These are phyloP conservation scores for Thermophis baileyi DNA, from an alignment of 2,113 vertebrate species.

Conservation along the genomic window DNA sequence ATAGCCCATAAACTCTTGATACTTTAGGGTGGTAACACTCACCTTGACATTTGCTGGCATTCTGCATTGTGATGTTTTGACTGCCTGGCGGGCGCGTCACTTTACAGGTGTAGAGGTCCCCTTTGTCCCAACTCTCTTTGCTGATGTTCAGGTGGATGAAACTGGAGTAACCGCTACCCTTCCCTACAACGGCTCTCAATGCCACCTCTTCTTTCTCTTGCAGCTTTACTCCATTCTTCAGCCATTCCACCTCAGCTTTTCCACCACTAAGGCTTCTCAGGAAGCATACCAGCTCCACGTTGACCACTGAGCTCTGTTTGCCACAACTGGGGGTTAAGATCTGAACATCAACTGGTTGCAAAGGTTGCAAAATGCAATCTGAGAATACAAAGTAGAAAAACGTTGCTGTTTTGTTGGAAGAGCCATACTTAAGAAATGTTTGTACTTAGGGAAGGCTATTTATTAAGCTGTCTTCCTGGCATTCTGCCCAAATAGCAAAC, in stretches of 20 bases:
- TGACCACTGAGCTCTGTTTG: background rate
- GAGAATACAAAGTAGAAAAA: background rate
- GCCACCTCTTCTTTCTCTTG: background rate
- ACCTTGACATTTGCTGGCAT: conserved; percentile 24
- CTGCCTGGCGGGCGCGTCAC: background rate
- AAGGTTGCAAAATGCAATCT: background rate
- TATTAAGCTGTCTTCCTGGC: background rate
- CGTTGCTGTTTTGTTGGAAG: background rate
- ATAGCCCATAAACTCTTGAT: background rate
- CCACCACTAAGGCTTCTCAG: background rate
- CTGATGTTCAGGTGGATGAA: background rate
- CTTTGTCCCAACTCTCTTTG: conserved; percentile 14
- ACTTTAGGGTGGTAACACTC: background rate
- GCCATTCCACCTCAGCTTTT: background rate
- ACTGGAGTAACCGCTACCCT: background rate
- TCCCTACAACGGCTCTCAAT: background rate
- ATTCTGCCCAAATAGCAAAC: background rate
- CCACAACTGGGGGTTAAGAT: background rate
- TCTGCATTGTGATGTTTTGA: background rate
- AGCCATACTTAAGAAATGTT: background rate
- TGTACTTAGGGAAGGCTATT: background rate
- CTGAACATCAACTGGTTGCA: background rate
- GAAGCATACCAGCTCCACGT: background rate
- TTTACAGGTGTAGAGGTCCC: background rate
- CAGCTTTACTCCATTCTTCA: background rate